A percentile compares a stretch with the other conserved stretches of the same genome.
Conservation (phyloP, 92 coral and sea anemone genomes). For the Zoanthus sansibaricus region DNA sequence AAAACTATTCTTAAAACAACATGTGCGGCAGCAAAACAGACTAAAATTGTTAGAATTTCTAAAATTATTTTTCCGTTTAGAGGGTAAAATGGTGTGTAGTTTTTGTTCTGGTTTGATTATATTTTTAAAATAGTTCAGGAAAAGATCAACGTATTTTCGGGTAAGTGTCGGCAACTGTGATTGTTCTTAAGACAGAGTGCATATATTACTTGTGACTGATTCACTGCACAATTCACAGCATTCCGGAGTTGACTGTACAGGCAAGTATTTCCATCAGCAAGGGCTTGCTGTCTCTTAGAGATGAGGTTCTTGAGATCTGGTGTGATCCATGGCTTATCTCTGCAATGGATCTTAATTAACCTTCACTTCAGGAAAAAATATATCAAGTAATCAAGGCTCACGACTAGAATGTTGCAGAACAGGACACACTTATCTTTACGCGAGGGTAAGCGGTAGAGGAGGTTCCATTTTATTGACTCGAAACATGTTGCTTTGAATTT, state of each 20-base stretch:
- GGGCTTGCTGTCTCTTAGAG: conserved; percentile 42
- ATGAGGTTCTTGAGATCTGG: conserved; percentile 43
- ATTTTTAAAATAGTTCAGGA: background rate
- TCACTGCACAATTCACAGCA: conserved; percentile 24
- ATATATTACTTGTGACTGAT: conserved; percentile 40
- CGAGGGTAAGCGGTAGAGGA: too few relatives aligned
- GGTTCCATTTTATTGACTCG: too few relatives aligned
- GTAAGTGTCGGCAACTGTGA: background rate
- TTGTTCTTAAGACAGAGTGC: background rate
- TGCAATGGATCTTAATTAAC: conserved; percentile 38
- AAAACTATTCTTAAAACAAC: background rate
- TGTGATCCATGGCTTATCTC: conserved; percentile 56
- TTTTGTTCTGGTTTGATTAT: background rate
- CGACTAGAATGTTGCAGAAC: conserved; percentile 29
- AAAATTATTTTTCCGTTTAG: background rate
- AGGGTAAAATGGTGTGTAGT: background rate
- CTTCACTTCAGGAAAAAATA: conserved; percentile 18
- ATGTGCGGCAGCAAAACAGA: background rate
- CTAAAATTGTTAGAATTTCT: background rate
- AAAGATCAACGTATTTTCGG: background rate
- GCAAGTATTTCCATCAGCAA: conserved; percentile 11
- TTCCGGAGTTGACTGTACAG: conserved; percentile 37
- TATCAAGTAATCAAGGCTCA: conserved; percentile 41
- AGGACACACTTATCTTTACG: too few relatives aligned
- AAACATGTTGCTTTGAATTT: too few relatives aligned